Base-by-base conservation (phyloP, 2,113 vertebrate species). In the Elgaria multicarinata region DNA sequence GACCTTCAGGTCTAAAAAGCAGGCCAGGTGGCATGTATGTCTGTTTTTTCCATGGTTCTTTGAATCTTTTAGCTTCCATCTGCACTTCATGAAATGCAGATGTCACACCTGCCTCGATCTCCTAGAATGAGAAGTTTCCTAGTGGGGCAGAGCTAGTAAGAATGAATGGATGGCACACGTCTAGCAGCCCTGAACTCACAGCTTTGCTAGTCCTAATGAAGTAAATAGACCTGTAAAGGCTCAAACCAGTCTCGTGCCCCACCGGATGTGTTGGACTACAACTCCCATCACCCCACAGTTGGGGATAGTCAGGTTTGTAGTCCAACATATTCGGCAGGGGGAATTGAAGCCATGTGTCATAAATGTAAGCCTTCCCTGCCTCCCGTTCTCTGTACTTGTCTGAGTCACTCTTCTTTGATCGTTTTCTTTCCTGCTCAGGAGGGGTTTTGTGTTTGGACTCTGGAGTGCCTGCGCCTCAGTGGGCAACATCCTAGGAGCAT, bases 381-480 rank as follows among this genome's bases (percentile, higher is more conserved):
- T 31, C 36, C n/a, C 44, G 18, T 83, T 9, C 58, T 28, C 53
- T 13, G 39, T 50, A n/a, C 18, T 42, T 22, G 3, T 42, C 22
- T 79, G 9, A n/a, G 24, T 78, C 1, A 2, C 0, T 90, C 2
- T 16, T 0, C 0, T 18, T 0, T 3, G 22, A 50, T 20, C 50
- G 33, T 33, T 55, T 87, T 90, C 18, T 89, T 46, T n/a, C 13
- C 26, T 20, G 42, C 92, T 3, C 93, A 99, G 99, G 31, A 98
- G 99, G 44, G 99, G 99, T 3, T 98, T 99, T 91, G 96, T 99
- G 20, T 99, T 99, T 55, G 99, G 99, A 33, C 97, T 99, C 86
- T 99, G 99, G 99, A 99, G 99, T 42, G 98, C 99, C 36, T 99
- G 99, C 92, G 99, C 99, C 1, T 99, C 99, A 0, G 98, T 99